Base-by-base conservation (phyloP, 2,113 vertebrate species). In the Rafetus swinhoei region DNA sequence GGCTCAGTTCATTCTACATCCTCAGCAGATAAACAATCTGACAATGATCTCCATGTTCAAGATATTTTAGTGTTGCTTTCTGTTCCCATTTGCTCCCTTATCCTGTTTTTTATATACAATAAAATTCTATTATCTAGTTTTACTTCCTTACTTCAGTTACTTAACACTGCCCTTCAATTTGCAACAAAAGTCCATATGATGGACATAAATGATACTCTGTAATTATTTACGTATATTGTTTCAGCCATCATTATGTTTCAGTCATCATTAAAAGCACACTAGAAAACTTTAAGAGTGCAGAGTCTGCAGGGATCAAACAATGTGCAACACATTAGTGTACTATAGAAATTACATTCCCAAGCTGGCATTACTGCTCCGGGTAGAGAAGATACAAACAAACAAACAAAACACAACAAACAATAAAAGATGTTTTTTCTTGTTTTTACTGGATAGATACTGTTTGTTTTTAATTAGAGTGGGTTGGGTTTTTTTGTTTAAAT, bases 171-270 rank as follows among this genome's bases (percentile, higher is more conserved):
- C 35, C 19, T 74, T 74, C 10, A 2, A 74, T 74, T 45, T 74
- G 3, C 35, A 74, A 45, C n/a, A 45, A 74, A 74, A 74, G 21
- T n/a, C 14, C 32, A 10, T 74, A 21, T 74, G 72, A 15, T 85
- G 29, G 62, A 39, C 82, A 59, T 53, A n/a, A 62, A 45, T 95
- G 80, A 92, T 96, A 84, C 88, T 96, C 80, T 95, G 52, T 96
- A 92, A 94, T 95, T 32, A 65, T 65, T 94, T 94, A 87, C 87
- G 72, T 39, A 45, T 86, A 84, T 81, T 91, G 85, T 29, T n/a
- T 65, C 62, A n/a, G 32, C 8, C 29, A n/a, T 62, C 62, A 32
- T 15, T 32, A n/a, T n/a, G 15, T 65, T 65, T 45, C 45, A 45
- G 45, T 45, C 5, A 45, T 45, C 45, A 45, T 45, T 45, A 45